Conservation (phyloP, 2,888 invertebrate genomes). For the Drosophila nigritarsus region DNA sequence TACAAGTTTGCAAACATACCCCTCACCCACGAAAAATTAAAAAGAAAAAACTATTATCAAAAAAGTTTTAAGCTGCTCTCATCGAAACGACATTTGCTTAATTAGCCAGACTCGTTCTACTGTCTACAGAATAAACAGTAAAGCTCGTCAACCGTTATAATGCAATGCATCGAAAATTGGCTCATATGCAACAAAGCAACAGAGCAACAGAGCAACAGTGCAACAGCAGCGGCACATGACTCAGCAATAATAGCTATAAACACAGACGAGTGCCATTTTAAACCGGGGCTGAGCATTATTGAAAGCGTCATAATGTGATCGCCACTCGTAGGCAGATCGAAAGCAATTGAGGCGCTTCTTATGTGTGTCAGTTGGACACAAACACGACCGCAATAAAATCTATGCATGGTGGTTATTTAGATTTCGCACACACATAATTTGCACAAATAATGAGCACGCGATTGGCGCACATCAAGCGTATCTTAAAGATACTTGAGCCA, state of each 20-base stretch:
- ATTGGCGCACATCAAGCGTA: slow-evolving; percentile 29
- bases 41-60: background rate
- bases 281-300: slow-evolving; percentile 34
- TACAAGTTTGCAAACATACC: background rate
- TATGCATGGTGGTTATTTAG: slow-evolving; percentile 41
- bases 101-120: slow-evolving; percentile 17
- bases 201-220: slow-evolving; percentile 16
- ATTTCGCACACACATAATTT: slow-evolving; percentile 16
- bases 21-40: background rate
- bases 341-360: slow-evolving; percentile 35
- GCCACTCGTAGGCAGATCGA: slow-evolving; percentile 22
- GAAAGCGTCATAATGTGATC: slow-evolving; percentile 39
- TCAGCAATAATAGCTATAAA: slow-evolving; percentile 8
- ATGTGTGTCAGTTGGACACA: slow-evolving; percentile 51
- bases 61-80: slow-evolving; percentile 25
- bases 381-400: slow-evolving; percentile 17
- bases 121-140: background rate
- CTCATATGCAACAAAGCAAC: slow-evolving; percentile 26
- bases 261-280: background rate
- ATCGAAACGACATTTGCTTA: slow-evolving; percentile 23
- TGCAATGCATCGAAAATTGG: slow-evolving; percentile 45
- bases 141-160: slow-evolving; percentile 35
- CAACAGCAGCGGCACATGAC: slow-evolving; percentile 14
- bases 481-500: slow-evolving; percentile 40
- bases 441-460: slow-evolving; percentile 25